Percentiles rank a stretch among this genome's conserved stretches.
Evolutionary conservation across 2,113 vertebrate species (phyloP).

Genomic region (Ophiodon elongatus): DNA sequence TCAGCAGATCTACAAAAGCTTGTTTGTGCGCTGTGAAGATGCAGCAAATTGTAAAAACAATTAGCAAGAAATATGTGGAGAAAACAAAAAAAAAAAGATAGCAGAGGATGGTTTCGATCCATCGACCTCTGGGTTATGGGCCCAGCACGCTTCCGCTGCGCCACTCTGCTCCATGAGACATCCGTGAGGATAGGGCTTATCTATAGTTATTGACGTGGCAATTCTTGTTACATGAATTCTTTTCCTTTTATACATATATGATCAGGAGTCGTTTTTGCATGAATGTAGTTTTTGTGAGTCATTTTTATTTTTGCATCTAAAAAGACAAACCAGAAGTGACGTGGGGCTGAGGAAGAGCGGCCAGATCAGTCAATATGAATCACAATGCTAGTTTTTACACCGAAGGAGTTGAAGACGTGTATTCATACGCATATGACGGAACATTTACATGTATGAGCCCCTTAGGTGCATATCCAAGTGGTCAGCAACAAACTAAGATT

Average conservation of each 20-base stretch:
- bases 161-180: slow-evolving; percentile 78
- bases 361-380: no score
- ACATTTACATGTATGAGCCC: no score
- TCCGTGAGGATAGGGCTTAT: accelerated
- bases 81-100: background rate
- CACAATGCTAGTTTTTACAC: background rate
- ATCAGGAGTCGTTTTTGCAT: background rate
- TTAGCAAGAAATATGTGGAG: background rate
- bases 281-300: background rate
- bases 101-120: slow-evolving; percentile 87
- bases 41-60: background rate
- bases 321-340: background rate
- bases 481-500: no score
- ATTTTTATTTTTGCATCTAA: background rate
- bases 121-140: slow-evolving; percentile 88
- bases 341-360: background rate
- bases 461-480: no score
- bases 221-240: background rate
- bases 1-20: no score
- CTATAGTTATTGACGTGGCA: no score
- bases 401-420: background rate
- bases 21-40: no score
- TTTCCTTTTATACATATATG: background rate
- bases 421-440: background rate
- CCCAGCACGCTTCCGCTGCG: slow-evolving; percentile 87